Evolutionary conservation across 2,888 invertebrate species (phyloP).

Genomic region (Caenorhabditis sinica): DNA sequence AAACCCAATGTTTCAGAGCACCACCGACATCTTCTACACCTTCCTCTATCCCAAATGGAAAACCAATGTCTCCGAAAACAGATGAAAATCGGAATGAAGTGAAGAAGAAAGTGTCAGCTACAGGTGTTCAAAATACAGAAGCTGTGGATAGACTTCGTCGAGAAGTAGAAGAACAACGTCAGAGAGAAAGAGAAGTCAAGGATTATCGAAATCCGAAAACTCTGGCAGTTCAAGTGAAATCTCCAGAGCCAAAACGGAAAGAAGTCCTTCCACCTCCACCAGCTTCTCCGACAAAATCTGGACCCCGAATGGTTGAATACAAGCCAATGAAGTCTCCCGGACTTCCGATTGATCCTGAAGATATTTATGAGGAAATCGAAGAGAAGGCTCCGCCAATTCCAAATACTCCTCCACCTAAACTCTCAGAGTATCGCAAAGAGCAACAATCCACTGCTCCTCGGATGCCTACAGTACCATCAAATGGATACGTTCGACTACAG

Average conservation of each 20-base stretch:
- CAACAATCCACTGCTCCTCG: constrained; percentile 23
- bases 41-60: constrained; percentile 5
- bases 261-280: background rate
- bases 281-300: constrained; percentile 10
- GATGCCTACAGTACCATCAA: constrained; percentile 31
- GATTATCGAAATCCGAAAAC: constrained; percentile 46
- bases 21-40: constrained; percentile 14
- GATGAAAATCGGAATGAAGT: constrained; percentile 62
- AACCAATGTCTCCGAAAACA: constrained; percentile 23
- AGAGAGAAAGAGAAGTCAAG: constrained; percentile 57
- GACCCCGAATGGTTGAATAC: constrained; percentile 56
- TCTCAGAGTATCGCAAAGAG: constrained; percentile 56
- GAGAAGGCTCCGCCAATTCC: constrained; percentile 56
- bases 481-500: constrained; percentile 52
- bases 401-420: constrained; percentile 59
- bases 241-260: background rate
- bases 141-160: constrained; percentile 51
- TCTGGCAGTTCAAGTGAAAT: constrained; percentile 6
- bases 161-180: constrained; percentile 55
- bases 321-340: constrained; percentile 55
- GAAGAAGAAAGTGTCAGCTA: constrained; percentile 19
- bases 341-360: constrained; percentile 15
- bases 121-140: constrained; percentile 15
- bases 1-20: background rate
- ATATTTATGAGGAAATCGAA: constrained; percentile 17